Base-by-base conservation (phyloP, 2,113 vertebrate genomes). In the Aspidoscelis tigris region DNA sequence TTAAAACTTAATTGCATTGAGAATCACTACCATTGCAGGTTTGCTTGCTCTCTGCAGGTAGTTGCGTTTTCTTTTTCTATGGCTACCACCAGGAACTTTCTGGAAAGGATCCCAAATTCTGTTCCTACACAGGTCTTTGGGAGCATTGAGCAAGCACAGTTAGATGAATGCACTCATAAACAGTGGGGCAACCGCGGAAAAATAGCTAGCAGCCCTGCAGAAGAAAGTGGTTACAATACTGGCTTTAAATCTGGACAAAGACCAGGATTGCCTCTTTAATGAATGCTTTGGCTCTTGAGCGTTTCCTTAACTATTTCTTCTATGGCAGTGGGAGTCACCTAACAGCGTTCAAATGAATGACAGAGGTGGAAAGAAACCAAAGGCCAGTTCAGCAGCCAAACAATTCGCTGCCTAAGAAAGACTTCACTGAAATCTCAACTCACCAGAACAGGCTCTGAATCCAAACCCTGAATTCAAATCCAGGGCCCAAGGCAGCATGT, bases 61-160 rank as follows among this genome's bases (percentile, higher is more conserved):
- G 20, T 47, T 53, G n/a, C 16, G 8, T 83, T 76, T 47, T 9
- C 43, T 24, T 61, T 53, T 21, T 16, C 26, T 5, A 22, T n/a
- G 61, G 41, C 71, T 44, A 44, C 43, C 4, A 1, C n/a, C 39
- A 11, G 53, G 33, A 73, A 14, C 24, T 24, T 50, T 82, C 55
- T 74, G 24, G 41, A 83, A 76, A n/a, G n/a, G 58, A 20, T 83
- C 73, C 72, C 44, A 16, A 76, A 76, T 33, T 12, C n/a, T 33
- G 9, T 11, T 53, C 44, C 24, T 73, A 55, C 11, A 22, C 61
- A 53, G 24, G 44, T 55, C 39, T 22, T 61, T 61, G 1, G 7
- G 24, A 41, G 33, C 61, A 6, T 14, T 66, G 44, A 41, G 66
- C 61, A 68, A 65, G 55, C 71, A 22, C 61, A 65, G 77, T 61